These are phyloP conservation scores for Synanthedon formicaeformis DNA, from an alignment of 2,888 invertebrate genomes.

Conservation along the genomic window DNA sequence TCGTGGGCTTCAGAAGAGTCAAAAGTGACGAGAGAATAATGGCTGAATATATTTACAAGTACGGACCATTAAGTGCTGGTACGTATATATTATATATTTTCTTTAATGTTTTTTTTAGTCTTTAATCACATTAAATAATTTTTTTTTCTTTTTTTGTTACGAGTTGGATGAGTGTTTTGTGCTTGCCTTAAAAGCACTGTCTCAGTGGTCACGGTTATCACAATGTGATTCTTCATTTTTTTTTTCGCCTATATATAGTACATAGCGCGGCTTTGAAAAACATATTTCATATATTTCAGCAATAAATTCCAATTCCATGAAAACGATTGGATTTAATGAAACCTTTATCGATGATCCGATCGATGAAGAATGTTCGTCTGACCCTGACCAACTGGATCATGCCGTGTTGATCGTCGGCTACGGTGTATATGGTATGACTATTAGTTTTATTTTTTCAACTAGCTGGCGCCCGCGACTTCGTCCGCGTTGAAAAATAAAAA, in stretches of 20 bases:
- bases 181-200: too few species aligned
- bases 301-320: constrained; percentile 34
- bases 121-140: too few species aligned
- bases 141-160: too few species aligned
- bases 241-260: too few species aligned
- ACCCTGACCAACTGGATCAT: constrained; percentile 15
- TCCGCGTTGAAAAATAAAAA: too few species aligned
- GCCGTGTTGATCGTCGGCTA: constrained; percentile 29
- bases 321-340: constrained; percentile 7
- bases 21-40: constrained; percentile 16
- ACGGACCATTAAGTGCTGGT: constrained; percentile 26
- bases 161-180: too few species aligned
- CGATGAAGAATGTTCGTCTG: constrained; percentile 16
- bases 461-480: too few species aligned
- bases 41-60: constrained; percentile 9
- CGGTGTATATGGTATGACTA: constrained; percentile 13
- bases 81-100: not conserved
- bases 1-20: constrained; percentile 19
- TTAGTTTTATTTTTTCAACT: not conserved
- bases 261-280: too few species aligned
- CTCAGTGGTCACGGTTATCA: too few species aligned
- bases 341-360: constrained; percentile 28
- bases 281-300: constrained; percentile 14
- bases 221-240: too few species aligned
- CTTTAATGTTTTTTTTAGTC: too few species aligned